Conservation (phyloP, 2,797 vertebrate genomes). For the Vireo griseus region DNA sequence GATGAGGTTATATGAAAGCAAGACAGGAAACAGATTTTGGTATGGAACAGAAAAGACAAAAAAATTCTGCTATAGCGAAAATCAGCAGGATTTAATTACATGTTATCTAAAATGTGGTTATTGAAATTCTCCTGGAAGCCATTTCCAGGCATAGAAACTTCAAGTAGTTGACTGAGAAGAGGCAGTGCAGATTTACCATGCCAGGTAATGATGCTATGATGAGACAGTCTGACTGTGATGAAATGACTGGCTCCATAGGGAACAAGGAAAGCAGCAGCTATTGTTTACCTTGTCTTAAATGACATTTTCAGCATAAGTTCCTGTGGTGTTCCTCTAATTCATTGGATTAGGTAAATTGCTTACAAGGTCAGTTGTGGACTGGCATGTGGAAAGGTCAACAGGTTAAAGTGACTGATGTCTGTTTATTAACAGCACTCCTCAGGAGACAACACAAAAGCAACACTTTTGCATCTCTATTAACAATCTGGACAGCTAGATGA, state of each 20-base stretch:
- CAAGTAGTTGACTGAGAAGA: not conserved
- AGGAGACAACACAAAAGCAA: not conserved
- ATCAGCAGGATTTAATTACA: not conserved
- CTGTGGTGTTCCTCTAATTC: not conserved
- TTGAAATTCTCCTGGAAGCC: not conserved
- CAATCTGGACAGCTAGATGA: not conserved
- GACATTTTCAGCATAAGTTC: not conserved
- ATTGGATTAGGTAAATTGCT: not conserved
- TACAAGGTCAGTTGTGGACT: not conserved
- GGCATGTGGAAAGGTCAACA: fast-evolving
- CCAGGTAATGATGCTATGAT: not conserved
- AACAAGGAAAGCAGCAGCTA: not conserved
- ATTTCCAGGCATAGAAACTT: not conserved
- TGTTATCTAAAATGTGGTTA: not conserved
- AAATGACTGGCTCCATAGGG: not conserved
- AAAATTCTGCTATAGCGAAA: not conserved
- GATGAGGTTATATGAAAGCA: not conserved
- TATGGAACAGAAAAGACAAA: not conserved
- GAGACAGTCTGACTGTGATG: not conserved
- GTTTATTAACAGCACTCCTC: not conserved
- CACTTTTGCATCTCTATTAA: not conserved
- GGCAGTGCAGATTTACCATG: not conserved
- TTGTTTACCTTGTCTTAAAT: not conserved
- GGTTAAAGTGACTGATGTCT: not conserved
- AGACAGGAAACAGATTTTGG: not conserved